phyloP scores from a whole-genome alignment of 2,797 vertebrate species.

The Chelonia mydas region DNA sequence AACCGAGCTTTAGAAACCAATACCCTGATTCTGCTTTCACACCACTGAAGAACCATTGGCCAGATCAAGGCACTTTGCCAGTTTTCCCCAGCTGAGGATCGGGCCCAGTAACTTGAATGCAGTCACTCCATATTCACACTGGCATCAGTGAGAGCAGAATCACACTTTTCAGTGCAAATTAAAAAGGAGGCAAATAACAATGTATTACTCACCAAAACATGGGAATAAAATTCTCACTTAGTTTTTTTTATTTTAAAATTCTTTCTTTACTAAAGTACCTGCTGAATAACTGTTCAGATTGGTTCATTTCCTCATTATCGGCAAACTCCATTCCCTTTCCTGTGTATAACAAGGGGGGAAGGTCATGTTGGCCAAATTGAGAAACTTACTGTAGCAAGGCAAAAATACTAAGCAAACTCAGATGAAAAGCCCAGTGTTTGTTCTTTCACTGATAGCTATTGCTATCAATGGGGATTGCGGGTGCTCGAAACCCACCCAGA shows the following conservation, averaged over 20 bases:
- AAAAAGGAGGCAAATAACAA: background rate
- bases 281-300: rapidly evolving
- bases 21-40: background rate
- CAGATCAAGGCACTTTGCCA: background rate
- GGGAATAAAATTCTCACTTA: background rate
- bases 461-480: background rate
- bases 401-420: rapidly evolving
- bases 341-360: rapidly evolving
- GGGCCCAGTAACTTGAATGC: background rate
- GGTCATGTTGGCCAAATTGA: background rate
- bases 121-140: background rate
- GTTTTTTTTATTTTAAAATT: background rate
- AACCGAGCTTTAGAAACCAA: background rate
- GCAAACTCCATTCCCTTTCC: background rate
- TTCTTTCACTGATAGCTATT: background rate
- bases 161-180: background rate
- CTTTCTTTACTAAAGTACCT: background rate
- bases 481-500: background rate
- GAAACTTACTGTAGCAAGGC: rapidly evolving
- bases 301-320: background rate
- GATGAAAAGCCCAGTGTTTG: background rate
- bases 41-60: background rate
- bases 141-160: background rate
- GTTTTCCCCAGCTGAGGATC: background rate
- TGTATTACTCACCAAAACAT: background rate